A percentile compares a stretch with the other conserved stretches of the same genome.
phyloP scores from a whole-genome alignment of 1,140 invertebrate genomes.

The Colletes gigas region DNA sequence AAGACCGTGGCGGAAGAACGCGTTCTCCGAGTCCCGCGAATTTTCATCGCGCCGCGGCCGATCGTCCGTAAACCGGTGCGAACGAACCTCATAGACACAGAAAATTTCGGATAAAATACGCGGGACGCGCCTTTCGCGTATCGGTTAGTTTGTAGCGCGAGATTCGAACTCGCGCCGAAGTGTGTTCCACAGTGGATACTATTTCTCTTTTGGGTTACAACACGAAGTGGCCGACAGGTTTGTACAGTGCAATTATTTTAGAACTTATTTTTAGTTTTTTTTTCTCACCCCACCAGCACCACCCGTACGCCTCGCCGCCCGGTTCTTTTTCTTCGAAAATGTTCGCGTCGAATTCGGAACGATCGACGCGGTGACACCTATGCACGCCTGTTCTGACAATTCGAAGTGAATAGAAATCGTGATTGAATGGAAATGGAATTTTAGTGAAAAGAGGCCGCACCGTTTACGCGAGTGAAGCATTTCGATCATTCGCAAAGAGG shows the following conservation, averaged over 20 bases:
- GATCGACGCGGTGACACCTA: too few relatives aligned
- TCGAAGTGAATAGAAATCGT: background rate
- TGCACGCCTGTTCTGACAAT: background rate
- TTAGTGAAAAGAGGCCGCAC: background rate
- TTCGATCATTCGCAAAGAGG: background rate
- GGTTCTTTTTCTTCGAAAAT: too few relatives aligned
- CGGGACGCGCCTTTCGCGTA: constrained; percentile 27
- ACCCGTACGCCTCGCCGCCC: too few relatives aligned
- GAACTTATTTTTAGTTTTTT: constrained; percentile 8
- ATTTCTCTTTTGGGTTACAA: constrained; percentile 49
- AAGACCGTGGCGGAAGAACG: background rate
- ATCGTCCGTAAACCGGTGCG: background rate
- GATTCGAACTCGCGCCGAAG: constrained; percentile 45
- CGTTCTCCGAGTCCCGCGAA: constrained; percentile 18
- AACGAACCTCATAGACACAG: background rate
- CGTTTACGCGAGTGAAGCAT: background rate
- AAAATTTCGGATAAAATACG: background rate
- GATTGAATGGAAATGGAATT: background rate
- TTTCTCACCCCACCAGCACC: too few relatives aligned
- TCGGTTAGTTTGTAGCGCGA: constrained; percentile 38
- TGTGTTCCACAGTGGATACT: constrained; percentile 51
- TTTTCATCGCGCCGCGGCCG: background rate
- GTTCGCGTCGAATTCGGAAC: too few relatives aligned
- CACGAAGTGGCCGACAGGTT: constrained; percentile 42
- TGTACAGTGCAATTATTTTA: constrained; percentile 19